Evolutionary conservation across 2,888 invertebrate genomes (phyloP), one percentile per base, ranked within the genome.

Genomic region (Meghimatium bilineatum): DNA sequence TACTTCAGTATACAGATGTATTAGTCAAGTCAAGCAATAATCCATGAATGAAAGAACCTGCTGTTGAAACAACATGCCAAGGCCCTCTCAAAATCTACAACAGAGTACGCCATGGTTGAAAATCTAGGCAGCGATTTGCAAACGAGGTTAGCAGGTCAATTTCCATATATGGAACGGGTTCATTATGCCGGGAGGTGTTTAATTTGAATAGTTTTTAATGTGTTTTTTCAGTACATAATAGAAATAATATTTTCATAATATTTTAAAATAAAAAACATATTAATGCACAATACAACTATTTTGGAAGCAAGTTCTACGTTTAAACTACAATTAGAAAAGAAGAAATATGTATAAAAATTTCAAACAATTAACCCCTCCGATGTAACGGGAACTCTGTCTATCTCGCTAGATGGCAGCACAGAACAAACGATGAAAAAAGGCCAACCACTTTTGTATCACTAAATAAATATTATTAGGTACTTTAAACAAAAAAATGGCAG

Each of bases 81-180:
- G 56, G 20, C n/a, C 66, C 49, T 10, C 34, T 49, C 29, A 17
- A 32, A 20, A 3, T 66, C 14, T 44, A 32, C 38, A n/a, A 12
- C 44, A 49, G 49, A 26, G 67, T 34, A 69, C 85, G 83, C 85
- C 83, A 80, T 83, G 49, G 80, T 85, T 75, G 83, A 85, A 85
- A 76, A 83, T 83, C 82, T 67, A 83, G 83, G 85, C 85, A 85
- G 82, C 83, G 85, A 83, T 77, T 80, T 85, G 80, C 76, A 79
- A 85, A 82, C 82, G 85, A 85, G 85, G 83, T 85, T 82, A 76
- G 32, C 71, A 38, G 83, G 85, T 85, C 85, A 83, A 77, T 69
- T 85, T 83, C 83, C 85, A 80, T 80, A 77, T 85, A 80, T 72
- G 83, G 85, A 83, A 76, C 71, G 80, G 44, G 80, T 72, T 83